These are phyloP conservation scores for Calcarius ornatus DNA, from an alignment of 2,113 vertebrate genomes.

Conservation along the genomic window DNA sequence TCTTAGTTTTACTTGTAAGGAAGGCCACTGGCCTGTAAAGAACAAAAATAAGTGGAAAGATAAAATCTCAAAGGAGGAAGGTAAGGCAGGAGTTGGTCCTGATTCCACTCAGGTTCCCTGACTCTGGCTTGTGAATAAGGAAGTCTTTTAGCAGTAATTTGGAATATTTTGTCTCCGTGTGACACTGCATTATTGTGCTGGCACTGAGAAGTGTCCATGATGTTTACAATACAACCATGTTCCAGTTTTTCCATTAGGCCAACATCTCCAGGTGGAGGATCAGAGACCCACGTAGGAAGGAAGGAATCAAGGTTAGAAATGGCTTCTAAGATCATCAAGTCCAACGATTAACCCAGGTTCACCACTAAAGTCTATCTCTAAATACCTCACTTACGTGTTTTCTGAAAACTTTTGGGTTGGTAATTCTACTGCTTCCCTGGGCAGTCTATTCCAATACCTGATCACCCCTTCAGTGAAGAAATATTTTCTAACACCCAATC, in stretches of 20 bases:
- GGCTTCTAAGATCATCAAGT: not conserved
- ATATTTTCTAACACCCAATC: not conserved
- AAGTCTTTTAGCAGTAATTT: not conserved
- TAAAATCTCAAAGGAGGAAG: not conserved
- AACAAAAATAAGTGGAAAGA: not conserved
- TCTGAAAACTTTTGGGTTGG: not conserved
- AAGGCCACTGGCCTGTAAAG: not conserved
- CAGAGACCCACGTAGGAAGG: not conserved
- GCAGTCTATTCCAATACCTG: not conserved
- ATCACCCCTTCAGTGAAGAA: not conserved
- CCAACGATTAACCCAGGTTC: too few species aligned
- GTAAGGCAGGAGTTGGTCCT: not conserved
- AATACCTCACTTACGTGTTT: not conserved
- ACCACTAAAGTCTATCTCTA: not conserved
- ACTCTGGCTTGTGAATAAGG: not conserved
- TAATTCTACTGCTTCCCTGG: not conserved
- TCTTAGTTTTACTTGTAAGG: not conserved
- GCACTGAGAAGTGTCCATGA: not conserved
- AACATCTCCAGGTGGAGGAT: not conserved
- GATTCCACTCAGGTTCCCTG: not conserved
- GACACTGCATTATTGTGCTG: not conserved
- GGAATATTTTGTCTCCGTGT: not conserved
- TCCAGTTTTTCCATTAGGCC: not conserved
- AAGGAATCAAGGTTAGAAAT: not conserved
- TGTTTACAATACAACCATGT: fast-evolving